A percentile compares a stretch with the other conserved stretches of the same genome.
Evolutionary conservation across 2,113 vertebrate species (phyloP).

Genomic region (Phalacrocorax aristotelis): DNA sequence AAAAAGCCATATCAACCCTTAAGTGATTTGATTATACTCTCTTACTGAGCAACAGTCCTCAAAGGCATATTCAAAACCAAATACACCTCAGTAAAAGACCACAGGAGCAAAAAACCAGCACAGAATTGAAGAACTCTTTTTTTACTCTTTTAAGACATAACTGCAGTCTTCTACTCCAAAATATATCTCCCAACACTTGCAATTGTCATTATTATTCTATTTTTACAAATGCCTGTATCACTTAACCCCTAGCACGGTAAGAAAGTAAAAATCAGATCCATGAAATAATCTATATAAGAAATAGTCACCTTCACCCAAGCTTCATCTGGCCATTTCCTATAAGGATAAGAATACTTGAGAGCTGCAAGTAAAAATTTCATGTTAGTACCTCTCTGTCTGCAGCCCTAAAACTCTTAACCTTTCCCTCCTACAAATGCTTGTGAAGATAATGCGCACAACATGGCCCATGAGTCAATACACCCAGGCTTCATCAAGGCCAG

Average conservation of each 20-base stretch:
- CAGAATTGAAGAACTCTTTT: background rate
- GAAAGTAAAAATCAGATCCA: background rate
- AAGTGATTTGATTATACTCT: slow-evolving; percentile 60
- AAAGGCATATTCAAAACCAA: slow-evolving; percentile 43
- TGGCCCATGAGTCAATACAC: background rate
- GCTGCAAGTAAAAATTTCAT: background rate
- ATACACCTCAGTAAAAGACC: slow-evolving; percentile 41
- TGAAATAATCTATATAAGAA: background rate
- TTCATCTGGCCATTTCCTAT: background rate
- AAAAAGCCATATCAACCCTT: slow-evolving; percentile 56
- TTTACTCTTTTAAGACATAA: background rate
- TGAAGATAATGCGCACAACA: background rate
- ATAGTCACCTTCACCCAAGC: background rate
- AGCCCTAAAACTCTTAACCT: background rate
- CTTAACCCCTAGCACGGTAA: background rate
- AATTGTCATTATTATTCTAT: background rate
- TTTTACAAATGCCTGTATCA: background rate
- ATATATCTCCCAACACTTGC: background rate
- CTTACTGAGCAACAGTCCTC: slow-evolving; percentile 17
- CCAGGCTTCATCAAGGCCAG: background rate
- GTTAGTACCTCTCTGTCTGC: background rate
- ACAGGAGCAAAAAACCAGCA: slow-evolving; percentile 19
- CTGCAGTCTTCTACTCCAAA: background rate
- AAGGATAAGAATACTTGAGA: background rate
- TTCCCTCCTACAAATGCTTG: background rate